Conservation (phyloP, 2,113 vertebrate genomes). For the Gasterosteus aculeatus region DNA sequence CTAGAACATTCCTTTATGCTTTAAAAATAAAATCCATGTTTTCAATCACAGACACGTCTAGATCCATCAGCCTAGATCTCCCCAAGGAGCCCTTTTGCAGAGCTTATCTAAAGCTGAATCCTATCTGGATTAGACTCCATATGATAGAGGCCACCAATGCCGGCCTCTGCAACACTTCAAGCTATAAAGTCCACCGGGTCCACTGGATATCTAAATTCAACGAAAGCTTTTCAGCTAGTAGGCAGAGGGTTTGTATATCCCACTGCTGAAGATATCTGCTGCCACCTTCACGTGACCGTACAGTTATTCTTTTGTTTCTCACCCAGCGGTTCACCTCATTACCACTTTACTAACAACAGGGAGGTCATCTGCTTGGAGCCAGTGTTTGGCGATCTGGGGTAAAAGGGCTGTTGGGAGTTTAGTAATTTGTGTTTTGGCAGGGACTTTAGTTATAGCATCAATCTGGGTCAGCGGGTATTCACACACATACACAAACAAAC, state of each 20-base stretch:
- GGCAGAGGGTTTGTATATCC: not conserved
- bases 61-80: not conserved
- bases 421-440: not conserved
- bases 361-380: conserved; percentile 10
- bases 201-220: not conserved
- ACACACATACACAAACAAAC: not conserved
- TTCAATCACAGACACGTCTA: not conserved
- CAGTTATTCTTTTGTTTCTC: not conserved
- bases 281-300: not conserved
- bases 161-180: not conserved
- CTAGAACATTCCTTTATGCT: not conserved
- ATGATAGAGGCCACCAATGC: not conserved
- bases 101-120: not conserved
- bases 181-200: not conserved
- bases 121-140: not conserved
- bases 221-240: not conserved
- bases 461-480: conserved; percentile 17
- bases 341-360: not conserved
- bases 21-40: not conserved
- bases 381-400: conserved; percentile 7
- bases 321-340: conserved; percentile 9
- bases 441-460: not conserved
- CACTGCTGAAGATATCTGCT: not conserved
- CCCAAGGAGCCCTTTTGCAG: not conserved
- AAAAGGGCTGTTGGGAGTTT: not conserved